Evolutionary conservation across 2,888 invertebrate genomes (phyloP).

Genomic region (Andrena minutula): DNA sequence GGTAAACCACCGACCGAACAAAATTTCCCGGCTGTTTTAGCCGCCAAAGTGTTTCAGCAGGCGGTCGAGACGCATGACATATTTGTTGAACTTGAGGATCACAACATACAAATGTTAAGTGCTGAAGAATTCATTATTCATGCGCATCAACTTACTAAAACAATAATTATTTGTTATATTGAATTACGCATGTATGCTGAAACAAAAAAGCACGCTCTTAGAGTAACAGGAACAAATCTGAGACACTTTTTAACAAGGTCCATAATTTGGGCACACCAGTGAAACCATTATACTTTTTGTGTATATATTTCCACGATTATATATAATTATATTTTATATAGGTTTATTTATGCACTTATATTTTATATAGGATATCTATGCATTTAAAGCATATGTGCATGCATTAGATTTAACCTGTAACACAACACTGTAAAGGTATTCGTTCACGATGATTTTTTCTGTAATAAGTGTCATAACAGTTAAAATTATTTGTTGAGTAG

Average conservation of each 20-base stretch:
- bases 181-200: neutral
- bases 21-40: neutral
- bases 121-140: neutral
- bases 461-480: too few relatives aligned
- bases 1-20: neutral
- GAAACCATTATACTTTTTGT: too few relatives aligned
- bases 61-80: neutral
- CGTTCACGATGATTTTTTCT: too few relatives aligned
- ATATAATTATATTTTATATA: neutral
- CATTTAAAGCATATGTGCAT: too few relatives aligned
- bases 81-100: neutral
- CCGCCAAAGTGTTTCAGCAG: neutral
- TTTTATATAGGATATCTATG: neutral
- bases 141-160: neutral
- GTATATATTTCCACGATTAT: too few relatives aligned
- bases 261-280: too few relatives aligned
- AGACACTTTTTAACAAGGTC: neutral
- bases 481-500: too few relatives aligned
- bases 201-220: neutral
- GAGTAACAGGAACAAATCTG: neutral
- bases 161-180: slow-evolving; percentile 1
- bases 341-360: neutral
- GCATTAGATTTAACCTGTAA: too few relatives aligned
- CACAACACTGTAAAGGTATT: too few relatives aligned
- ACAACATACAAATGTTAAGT: neutral